Base-by-base conservation (phyloP, 1,140 invertebrate species). In the Scaptomyza pallida region DNA sequence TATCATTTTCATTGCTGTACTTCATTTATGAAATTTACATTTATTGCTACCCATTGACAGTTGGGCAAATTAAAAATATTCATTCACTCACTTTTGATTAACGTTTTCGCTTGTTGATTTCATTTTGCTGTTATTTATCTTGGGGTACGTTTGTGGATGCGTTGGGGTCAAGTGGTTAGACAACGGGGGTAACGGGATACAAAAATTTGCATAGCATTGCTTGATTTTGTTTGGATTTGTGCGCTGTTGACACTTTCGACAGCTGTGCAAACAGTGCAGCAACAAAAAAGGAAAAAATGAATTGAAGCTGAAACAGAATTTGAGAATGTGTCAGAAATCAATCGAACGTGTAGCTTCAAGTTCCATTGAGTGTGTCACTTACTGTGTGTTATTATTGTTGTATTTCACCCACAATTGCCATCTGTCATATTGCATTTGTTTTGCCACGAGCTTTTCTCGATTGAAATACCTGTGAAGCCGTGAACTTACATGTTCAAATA, bases 11-110 rank as follows among this genome's bases (percentile, higher is more conserved):
- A 65, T 21, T 64, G 8, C 16, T n/a, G 50, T 54, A 82, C 78
- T 80, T 80, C 78, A 81, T 80, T 80, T 80, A 85, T 79, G 71
- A 79, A 79, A 82, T 85, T 82, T 75, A 79, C 80, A 82, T 82
- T 79, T 70, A 85, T 75, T 78, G 55, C 68, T 17, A 81, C 64
- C 43, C 69, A 83, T 57, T 85, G 80, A 72, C 75, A 78, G 71
- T 19, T 37, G 44, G 61, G 65, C 65, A 50, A 70, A 63, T 70
- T 64, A 70, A 64, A 51, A 69, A 64, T 55, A 51, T 69, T 72
- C 50, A 61, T 61, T 50, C 61, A 54, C 44, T 73, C 65, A 73
- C 21, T 68, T 75, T 64, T 82, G 80, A 82, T 82, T 75, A 82
- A 75, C 62, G 45, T 73, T 69, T 23, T 21, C 12, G 55, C 74